Base-by-base conservation (phyloP, 2,888 invertebrate species). In the Noctua fimbriata region DNA sequence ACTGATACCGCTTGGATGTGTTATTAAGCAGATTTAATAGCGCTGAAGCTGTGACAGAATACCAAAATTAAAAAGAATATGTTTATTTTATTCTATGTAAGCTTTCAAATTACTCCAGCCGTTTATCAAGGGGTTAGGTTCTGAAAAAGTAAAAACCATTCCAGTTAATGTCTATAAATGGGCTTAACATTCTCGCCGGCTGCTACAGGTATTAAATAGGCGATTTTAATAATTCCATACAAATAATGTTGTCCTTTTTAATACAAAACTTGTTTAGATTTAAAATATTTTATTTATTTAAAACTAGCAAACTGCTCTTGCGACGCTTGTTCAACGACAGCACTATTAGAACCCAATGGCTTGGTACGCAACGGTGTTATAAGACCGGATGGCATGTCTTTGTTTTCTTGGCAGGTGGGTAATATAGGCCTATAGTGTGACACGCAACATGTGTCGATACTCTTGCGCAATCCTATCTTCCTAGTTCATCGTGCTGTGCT, bases 101-200 rank as follows among this genome's bases (percentile, higher is more conserved):
- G 49, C 49, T 44, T 67, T 67, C 52, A 79, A 79, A 79, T 72
- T 36, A 79, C 32, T 79, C 14, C 21, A 63, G 44, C 21, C 52
- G 21, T 78, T 73, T 44, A 83, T 73, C 65, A 86, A 73, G 76
- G 76, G 69, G 18, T 76, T 73, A 41, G 16, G 24, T 21, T 32
- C 32, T 73, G 24, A 69, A 73, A 81, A 85, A 81, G 44, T 66
- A 60, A 41, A 81, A 73, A 72, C 52, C 69, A 73, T 83, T 76
- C 69, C 44, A 44, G 36, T 70, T 85, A 73, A 85, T 83, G 69
- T 66, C 73, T 69, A 66, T 47, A 66, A 83, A 80, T 80, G 75
- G 12, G 49, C 36, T 73, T 18, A 76, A 81, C 36, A 28, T 85
- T 69, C 41, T 66, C 55, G n/a, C 32, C 67, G 18, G n/a, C 72